Evolutionary conservation across 1,140 invertebrate species (phyloP).

Genomic region (Brachionus koreanus): DNA sequence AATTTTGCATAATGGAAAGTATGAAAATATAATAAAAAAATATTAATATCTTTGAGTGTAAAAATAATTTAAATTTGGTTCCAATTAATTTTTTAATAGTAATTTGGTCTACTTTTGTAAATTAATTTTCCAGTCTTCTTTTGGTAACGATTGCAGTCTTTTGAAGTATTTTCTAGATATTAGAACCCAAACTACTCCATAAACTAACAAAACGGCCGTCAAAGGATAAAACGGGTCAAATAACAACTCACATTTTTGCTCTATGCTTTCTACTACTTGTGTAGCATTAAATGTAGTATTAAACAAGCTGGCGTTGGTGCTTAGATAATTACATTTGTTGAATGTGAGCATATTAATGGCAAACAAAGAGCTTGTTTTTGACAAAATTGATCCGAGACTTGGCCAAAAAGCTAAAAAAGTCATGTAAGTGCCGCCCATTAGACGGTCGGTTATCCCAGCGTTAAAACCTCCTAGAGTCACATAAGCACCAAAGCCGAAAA

Average conservation of each 20-base stretch:
- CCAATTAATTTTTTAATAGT: no score
- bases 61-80: no score
- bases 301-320: neutral
- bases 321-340: neutral
- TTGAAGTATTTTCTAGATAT: neutral
- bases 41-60: no score
- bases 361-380: neutral
- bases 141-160: neutral
- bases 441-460: conserved; percentile 10
- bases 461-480: neutral
- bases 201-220: neutral
- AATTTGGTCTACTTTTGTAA: neutral
- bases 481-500: conserved; percentile 6
- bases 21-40: no score
- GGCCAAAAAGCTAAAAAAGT: conserved; percentile 41
- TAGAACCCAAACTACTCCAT: conserved; percentile 7
- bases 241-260: neutral
- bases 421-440: conserved; percentile 31
- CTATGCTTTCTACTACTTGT: neutral
- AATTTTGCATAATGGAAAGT: no score
- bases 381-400: conserved; percentile 9
- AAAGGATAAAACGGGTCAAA: conserved; percentile 34
- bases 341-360: conserved; percentile 1
- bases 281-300: neutral
- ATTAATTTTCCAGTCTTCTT: neutral